These are phyloP conservation scores for Tachina fera DNA, from an alignment of 2,888 invertebrate species.

Conservation along the genomic window DNA sequence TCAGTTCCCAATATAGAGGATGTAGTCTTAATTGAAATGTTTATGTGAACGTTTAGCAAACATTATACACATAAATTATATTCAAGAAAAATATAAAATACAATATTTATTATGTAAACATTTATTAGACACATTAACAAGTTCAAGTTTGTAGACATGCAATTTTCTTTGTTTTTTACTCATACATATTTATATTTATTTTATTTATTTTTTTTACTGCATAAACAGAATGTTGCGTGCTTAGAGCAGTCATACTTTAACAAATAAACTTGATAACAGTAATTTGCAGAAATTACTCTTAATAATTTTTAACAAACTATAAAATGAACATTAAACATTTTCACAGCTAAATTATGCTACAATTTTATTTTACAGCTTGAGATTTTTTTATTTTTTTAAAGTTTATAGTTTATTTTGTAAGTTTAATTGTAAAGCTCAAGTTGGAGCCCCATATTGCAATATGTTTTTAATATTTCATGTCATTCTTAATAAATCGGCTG, in stretches of 20 bases:
- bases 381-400: not conserved
- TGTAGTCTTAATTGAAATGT: slow-evolving; percentile 45
- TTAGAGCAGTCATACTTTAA: slow-evolving; percentile 13
- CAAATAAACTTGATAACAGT: not conserved
- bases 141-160: slow-evolving; percentile 52
- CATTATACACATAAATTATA: not conserved
- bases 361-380: not conserved
- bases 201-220: not conserved
- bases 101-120: slow-evolving; percentile 40
- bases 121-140: slow-evolving; percentile 38
- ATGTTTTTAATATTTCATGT: not conserved
- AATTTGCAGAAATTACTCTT: not conserved
- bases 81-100: slow-evolving; percentile 8
- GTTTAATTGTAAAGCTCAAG: not conserved
- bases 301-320: not conserved
- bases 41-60: slow-evolving; percentile 37
- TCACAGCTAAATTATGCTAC: not conserved
- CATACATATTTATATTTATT: not conserved
- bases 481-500: slow-evolving; percentile 6
- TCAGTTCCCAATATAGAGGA: slow-evolving; percentile 1
- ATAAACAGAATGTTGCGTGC: slow-evolving; percentile 40
- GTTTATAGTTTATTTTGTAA: not conserved
- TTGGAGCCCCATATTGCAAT: slow-evolving; percentile 2
- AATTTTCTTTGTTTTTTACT: slow-evolving; percentile 15
- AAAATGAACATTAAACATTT: too few relatives aligned